Conservation (phyloP, 2,888 invertebrate species). For the Pollenia angustigena region DNA sequence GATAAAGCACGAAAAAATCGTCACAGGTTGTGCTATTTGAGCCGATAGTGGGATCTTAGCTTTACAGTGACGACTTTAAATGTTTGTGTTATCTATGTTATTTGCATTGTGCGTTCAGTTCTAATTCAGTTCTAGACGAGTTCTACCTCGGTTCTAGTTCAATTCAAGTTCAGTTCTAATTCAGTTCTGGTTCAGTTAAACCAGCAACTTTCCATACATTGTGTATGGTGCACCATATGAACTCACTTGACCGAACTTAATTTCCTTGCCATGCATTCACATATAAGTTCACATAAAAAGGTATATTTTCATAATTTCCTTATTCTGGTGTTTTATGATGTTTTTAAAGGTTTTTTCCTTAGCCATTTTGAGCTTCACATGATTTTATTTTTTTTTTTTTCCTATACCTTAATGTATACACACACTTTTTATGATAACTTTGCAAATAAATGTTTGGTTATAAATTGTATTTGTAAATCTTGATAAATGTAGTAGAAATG, state of each 20-base stretch:
- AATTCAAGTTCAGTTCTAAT: too few relatives aligned
- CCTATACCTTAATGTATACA: neutral
- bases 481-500: conserved; percentile 71
- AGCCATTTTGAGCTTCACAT: conserved; percentile 12
- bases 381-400: neutral
- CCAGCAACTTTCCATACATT: too few relatives aligned
- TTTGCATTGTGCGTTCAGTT: too few relatives aligned
- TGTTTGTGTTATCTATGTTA: too few relatives aligned
- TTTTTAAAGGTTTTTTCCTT: conserved; percentile 16
- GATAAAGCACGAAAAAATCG: too few relatives aligned
- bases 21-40: too few relatives aligned
- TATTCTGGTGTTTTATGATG: conserved; percentile 39
- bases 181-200: too few relatives aligned
- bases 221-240: neutral
- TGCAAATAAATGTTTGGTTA: conserved; percentile 68
- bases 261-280: conserved; percentile 14
- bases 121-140: too few relatives aligned
- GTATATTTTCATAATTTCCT: conserved; percentile 55
- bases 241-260: conserved; percentile 31
- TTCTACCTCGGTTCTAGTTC: too few relatives aligned
- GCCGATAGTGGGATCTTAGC: too few relatives aligned
- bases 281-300: conserved; percentile 27
- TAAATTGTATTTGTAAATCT: conserved; percentile 72
- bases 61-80: too few relatives aligned
- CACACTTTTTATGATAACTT: conserved; percentile 58